Evolutionary conservation across 2,888 invertebrate genomes (phyloP).

Genomic region (Spicauda simplicius): DNA sequence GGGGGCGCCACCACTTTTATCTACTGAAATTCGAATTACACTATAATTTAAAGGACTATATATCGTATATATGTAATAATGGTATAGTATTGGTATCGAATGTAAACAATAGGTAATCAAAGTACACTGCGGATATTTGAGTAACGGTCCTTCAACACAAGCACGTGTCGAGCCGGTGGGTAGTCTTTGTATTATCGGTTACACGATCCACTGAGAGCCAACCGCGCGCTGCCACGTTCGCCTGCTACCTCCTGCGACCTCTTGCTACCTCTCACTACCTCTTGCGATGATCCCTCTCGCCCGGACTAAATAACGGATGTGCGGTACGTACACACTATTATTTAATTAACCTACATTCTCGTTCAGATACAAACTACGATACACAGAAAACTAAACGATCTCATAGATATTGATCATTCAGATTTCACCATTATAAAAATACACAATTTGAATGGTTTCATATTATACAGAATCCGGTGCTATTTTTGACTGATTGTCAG

Average conservation of each 20-base stretch:
- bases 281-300: neutral
- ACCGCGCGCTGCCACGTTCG: constrained; percentile 27
- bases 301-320: constrained; percentile 17
- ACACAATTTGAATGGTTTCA: neutral
- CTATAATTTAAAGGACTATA: constrained; percentile 52
- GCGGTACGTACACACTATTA: neutral
- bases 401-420: neutral
- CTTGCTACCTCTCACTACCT: neutral
- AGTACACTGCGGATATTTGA: constrained; percentile 58
- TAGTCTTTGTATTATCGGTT: constrained; percentile 45
- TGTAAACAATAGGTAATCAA: constrained; percentile 49
- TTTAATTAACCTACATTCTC: constrained; percentile 1
- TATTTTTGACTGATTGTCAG: neutral
- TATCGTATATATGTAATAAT: constrained; percentile 50
- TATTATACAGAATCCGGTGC: neutral
- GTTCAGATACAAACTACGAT: neutral
- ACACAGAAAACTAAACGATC: constrained; percentile 8
- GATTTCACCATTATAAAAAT: neutral
- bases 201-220: constrained; percentile 44
- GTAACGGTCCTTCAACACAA: constrained; percentile 47
- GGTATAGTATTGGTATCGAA: constrained; percentile 51
- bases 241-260: constrained; percentile 9
- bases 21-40: constrained; percentile 57
- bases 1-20: constrained; percentile 59
- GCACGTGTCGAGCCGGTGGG: constrained; percentile 46